These are phyloP conservation scores for Agrypnus murinus DNA, from an alignment of 2,888 invertebrate species.

Conservation along the genomic window DNA sequence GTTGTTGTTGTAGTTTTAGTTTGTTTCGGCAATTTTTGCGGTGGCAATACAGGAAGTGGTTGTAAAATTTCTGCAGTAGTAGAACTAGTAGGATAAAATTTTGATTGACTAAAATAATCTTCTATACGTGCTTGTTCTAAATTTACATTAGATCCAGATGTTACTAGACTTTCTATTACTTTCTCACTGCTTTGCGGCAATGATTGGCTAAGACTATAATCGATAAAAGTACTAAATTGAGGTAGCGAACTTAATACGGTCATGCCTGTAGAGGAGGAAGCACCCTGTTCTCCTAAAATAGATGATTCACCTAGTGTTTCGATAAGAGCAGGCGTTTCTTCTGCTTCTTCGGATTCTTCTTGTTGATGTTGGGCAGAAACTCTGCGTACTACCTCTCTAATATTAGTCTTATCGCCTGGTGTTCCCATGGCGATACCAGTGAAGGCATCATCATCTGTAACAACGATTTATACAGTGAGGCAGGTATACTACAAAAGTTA, in stretches of 20 bases:
- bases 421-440: conserved; percentile 72
- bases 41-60: conserved; percentile 53
- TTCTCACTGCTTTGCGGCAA: conserved; percentile 46
- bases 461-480: conserved; percentile 6
- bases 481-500: too few relatives aligned
- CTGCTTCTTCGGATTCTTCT: conserved; percentile 55
- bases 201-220: conserved; percentile 45
- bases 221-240: conserved; percentile 49
- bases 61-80: conserved; percentile 60
- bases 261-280: conserved; percentile 54
- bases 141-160: conserved; percentile 57
- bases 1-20: conserved; percentile 59
- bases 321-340: conserved; percentile 52
- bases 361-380: conserved; percentile 50
- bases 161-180: conserved; percentile 48
- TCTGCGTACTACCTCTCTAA: conserved; percentile 65
- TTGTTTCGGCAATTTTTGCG: conserved; percentile 56
- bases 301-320: conserved; percentile 35
- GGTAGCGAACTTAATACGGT: conserved; percentile 55
- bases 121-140: conserved; percentile 66
- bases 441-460: conserved; percentile 71
- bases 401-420: conserved; percentile 70
- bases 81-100: conserved; percentile 59
- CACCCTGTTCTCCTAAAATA: conserved; percentile 27
- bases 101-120: conserved; percentile 65